Percentiles rank a stretch among this genome's conserved stretches.
Evolutionary conservation across 2,888 invertebrate species (phyloP).

Genomic region (Exocentrus adspersus): DNA sequence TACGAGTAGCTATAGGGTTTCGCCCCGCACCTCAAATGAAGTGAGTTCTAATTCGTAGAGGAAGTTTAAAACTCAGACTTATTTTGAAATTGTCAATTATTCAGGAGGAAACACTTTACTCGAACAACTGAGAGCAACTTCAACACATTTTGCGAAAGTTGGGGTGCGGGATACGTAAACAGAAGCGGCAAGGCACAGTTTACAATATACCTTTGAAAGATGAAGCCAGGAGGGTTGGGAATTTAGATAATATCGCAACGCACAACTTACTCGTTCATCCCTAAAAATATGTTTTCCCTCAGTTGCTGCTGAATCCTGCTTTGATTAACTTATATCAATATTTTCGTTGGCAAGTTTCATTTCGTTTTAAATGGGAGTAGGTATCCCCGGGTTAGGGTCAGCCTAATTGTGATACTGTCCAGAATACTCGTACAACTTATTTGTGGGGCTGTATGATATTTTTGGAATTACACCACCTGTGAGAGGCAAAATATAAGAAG

Average conservation of each 20-base stretch:
- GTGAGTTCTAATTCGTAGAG: not conserved
- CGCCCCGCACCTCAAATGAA: not conserved
- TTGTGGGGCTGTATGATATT: no score
- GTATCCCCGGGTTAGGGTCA: not conserved
- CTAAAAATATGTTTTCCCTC: not conserved
- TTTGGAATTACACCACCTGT: no score
- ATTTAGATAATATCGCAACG: constrained; percentile 1
- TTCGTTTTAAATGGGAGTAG: not conserved
- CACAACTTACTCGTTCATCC: constrained; percentile 1
- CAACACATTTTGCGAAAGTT: constrained; percentile 8
- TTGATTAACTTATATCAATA: not conserved
- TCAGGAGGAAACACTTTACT: constrained; percentile 7
- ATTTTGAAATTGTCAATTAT: constrained; percentile 10
- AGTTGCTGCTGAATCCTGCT: not conserved
- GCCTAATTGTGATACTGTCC: not conserved
- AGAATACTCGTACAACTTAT: no score
- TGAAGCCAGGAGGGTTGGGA: constrained; percentile 3
- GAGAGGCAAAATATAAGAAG: no score
- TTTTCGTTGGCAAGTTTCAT: not conserved
- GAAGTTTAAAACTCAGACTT: constrained; percentile 4
- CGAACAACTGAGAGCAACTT: not conserved
- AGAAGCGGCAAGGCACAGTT: constrained; percentile 5
- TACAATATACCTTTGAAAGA: constrained; percentile 3
- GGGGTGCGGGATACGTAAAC: constrained; percentile 6
- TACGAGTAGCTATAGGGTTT: no score